Conservation (phyloP, 2,113 vertebrate genomes). For the Engystomops pustulosus region DNA sequence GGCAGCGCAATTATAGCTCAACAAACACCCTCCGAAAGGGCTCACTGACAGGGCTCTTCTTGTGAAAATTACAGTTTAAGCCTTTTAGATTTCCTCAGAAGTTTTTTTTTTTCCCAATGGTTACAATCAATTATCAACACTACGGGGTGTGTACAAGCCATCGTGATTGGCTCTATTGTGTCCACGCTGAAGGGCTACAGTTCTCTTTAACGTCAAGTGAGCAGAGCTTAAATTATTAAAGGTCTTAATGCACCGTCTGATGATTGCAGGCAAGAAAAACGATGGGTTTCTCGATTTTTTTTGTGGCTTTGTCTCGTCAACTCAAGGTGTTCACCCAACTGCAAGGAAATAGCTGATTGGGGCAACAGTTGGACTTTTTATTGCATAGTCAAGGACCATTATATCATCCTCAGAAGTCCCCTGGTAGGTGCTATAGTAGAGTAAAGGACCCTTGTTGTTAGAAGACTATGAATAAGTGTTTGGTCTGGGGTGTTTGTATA, state of each 20-base stretch:
- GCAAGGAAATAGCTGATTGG: no score
- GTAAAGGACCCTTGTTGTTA: no score
- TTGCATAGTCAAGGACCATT: no score
- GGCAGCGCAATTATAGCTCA: not conserved
- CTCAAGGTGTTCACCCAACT: no score
- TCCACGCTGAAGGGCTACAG: not conserved
- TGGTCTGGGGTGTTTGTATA: no score
- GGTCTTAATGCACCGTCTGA: not conserved
- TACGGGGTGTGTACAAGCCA: not conserved
- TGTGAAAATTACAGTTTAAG: not conserved
- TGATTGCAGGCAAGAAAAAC: no score
- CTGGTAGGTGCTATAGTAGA: no score
- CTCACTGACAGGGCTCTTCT: not conserved
- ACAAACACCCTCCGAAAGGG: not conserved
- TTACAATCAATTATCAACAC: conserved; percentile 6
- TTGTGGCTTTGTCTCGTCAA: no score
- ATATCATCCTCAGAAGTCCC: no score
- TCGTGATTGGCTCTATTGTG: not conserved
- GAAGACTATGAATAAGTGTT: no score
- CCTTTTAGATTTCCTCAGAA: not conserved
- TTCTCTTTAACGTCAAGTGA: not conserved
- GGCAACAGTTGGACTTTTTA: no score
- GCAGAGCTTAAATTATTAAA: not conserved
- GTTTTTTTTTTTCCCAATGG: not conserved
- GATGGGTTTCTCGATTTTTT: no score